Evolutionary conservation across 2,797 vertebrate genomes (phyloP).

Genomic region (Malacoctenus gilli): DNA sequence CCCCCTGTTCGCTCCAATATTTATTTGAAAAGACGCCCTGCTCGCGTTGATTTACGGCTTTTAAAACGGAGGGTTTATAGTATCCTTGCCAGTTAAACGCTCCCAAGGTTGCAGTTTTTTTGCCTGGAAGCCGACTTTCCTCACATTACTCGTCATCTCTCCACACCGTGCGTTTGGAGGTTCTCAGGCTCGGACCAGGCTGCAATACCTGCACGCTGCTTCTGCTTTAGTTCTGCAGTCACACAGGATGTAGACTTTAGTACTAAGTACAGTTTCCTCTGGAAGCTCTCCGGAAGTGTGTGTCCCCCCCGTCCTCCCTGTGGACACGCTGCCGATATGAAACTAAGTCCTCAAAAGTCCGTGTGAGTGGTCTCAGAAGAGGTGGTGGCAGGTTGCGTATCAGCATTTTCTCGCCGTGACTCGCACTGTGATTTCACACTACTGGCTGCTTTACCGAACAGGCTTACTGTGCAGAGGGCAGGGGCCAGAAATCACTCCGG

Average conservation of each 20-base stretch:
- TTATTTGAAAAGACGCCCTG: conserved; percentile 75
- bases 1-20: conserved; percentile 53
- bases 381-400: conserved; percentile 38
- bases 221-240: conserved; percentile 34
- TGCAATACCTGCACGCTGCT: conserved; percentile 30
- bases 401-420: conserved; percentile 53
- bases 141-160: conserved; percentile 66
- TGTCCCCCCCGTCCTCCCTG: conserved; percentile 16
- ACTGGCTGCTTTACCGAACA: conserved; percentile 50
- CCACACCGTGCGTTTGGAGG: conserved; percentile 38
- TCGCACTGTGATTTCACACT: conserved; percentile 53
- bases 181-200: conserved; percentile 41
- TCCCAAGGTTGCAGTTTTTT: conserved; percentile 50
- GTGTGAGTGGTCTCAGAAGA: conserved; percentile 26
- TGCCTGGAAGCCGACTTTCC: conserved; percentile 48
- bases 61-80: conserved; percentile 65
- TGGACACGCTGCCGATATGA: conserved; percentile 25
- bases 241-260: conserved; percentile 26
- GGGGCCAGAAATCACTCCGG: conserved; percentile 15
- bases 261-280: conserved; percentile 45
- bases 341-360: conserved; percentile 22
- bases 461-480: conserved; percentile 13
- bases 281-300: conserved; percentile 48
- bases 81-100: conserved; percentile 66
- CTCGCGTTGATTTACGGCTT: conserved; percentile 72